Conservation (phyloP, 2,113 vertebrate species). For the Caloenas nicobarica region DNA sequence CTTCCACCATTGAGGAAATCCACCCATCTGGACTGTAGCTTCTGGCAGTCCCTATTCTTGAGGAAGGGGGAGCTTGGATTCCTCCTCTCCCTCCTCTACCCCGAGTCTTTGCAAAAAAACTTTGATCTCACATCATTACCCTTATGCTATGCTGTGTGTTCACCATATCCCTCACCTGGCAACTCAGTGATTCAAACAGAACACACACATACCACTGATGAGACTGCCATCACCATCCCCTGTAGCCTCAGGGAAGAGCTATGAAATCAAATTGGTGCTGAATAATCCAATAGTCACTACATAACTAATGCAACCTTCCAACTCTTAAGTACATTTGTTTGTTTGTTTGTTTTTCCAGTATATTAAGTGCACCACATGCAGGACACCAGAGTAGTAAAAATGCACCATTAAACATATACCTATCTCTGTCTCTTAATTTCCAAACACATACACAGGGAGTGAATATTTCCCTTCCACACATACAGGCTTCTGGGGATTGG, state of each 20-base stretch:
- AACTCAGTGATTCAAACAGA: neutral
- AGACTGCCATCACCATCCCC: accelerated
- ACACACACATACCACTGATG: neutral
- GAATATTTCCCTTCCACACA: neutral
- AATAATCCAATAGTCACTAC: neutral
- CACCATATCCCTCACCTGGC: neutral
- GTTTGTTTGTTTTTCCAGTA: neutral
- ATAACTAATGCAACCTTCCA: neutral
- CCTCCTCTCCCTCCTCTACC: neutral
- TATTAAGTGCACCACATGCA: neutral
- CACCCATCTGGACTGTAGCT: neutral
- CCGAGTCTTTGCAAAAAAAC: neutral
- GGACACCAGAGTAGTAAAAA: neutral
- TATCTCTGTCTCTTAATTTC: neutral
- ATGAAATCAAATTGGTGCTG: neutral
- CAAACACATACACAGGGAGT: neutral
- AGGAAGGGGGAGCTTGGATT: neutral
- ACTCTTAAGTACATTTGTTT: neutral
- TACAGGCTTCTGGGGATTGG: neutral
- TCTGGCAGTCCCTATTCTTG: neutral
- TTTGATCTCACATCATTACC: neutral
- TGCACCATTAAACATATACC: neutral
- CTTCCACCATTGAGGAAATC: neutral
- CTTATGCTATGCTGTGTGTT: neutral
- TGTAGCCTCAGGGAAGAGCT: neutral